Base-by-base conservation (phyloP, 1,140 invertebrate species). In the Pachypsylla venusta region DNA sequence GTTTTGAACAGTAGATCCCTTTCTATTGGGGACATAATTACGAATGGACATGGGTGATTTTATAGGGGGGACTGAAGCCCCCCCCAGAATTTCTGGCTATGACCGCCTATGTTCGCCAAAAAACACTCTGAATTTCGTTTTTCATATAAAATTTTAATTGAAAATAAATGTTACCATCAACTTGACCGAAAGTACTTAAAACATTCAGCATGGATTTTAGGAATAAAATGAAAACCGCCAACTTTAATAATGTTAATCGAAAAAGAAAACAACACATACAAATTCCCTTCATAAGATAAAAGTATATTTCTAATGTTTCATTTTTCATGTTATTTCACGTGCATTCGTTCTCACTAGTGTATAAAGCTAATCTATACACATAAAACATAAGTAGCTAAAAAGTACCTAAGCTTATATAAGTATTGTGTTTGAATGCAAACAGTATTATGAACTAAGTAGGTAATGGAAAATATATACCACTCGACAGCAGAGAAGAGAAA, bases 301-400 rank as follows among this genome's bases (percentile, higher is more conserved):
- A 48, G 42, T 48, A 10, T 48, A 19, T n/a, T 48, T 48, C 22
- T 19, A 19, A 19, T 48, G 42, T 48, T 48, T 19, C 16, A 48
- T 48, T 48, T 19, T 48, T 22, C 42, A 48, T 48, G 42, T 48
- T 48, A 48, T 48, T 48, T 48, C 42, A 48, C 42, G 42, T 48
- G 42, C 42, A 19, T 22, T n/a, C 22, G 42, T 48, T 48, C 42
- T 19, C 42, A 48, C 42, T 48, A 4, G n/a, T 5, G 22, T 48
- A 48, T 5, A 35, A 5, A 48, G 42, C 42, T 48, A 48, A n/a
- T 48, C 22, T 48, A 48, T n/a, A 48, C 22, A 10, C 42, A 48
- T 22, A 48, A 48, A 48, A 22, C 42, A n/a, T 48, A 48, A 48
- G 42, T 48, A 48, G 42, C 42, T 48, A 48, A 48, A 19, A 48